These are phyloP conservation scores for Donacobius atricapilla DNA, from an alignment of 2,113 vertebrate species.

Conservation along the genomic window DNA sequence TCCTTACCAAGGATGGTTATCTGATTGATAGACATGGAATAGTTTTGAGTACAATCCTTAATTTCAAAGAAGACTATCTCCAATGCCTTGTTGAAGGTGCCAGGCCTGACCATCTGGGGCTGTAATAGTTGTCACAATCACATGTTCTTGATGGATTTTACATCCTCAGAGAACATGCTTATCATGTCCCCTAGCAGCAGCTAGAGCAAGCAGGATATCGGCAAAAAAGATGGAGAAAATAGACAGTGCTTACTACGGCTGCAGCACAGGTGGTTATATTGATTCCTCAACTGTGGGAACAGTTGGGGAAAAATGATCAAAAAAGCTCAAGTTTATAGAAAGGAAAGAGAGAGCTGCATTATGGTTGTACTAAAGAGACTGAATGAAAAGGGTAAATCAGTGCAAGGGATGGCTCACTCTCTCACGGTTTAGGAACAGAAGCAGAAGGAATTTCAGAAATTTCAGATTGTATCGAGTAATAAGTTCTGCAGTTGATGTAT, in stretches of 20 bases:
- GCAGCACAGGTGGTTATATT: not conserved
- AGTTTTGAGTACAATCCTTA: not conserved
- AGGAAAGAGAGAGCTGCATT: not conserved
- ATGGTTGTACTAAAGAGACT: not conserved
- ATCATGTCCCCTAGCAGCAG: not conserved
- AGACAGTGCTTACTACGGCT: not conserved
- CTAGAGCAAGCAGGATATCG: not conserved
- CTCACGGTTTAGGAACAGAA: not conserved
- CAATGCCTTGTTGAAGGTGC: not conserved
- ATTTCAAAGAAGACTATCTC: not conserved
- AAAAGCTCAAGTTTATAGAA: not conserved
- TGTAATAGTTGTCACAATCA: not conserved
- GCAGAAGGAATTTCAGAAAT: not conserved
- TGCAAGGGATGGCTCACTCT: not conserved
- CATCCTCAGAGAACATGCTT: not conserved
- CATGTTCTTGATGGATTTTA: not conserved
- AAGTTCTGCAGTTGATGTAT: not conserved
- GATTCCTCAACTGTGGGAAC: not conserved
- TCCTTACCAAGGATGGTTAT: not conserved
- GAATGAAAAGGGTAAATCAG: not conserved
- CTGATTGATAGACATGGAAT: not conserved
- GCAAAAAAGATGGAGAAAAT: not conserved
- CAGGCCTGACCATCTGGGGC: not conserved
- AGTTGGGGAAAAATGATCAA: not conserved
- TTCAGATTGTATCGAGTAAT: not conserved